Conservation (phyloP, 2,113 vertebrate genomes). For the Hypocryptadius cinnamomeus region DNA sequence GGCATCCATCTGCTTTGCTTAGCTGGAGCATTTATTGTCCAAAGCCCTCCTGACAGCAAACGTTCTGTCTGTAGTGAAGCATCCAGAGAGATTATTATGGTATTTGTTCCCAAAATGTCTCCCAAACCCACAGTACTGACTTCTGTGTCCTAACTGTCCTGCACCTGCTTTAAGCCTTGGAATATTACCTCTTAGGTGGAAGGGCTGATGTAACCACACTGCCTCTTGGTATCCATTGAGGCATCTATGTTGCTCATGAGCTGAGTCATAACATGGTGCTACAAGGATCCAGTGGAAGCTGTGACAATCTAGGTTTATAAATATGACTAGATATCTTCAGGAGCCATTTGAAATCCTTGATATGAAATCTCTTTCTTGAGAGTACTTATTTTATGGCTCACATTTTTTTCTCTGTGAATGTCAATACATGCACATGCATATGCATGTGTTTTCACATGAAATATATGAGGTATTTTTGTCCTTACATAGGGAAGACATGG, state of each 20-base stretch:
- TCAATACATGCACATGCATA: neutral
- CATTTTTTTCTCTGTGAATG: neutral
- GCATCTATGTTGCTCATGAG: neutral
- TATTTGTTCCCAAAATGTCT: neutral
- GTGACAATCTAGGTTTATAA: neutral
- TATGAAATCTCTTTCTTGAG: neutral
- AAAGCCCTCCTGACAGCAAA: neutral
- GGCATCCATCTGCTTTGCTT: neutral
- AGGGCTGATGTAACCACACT: neutral
- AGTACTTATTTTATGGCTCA: neutral
- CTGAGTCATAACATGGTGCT: neutral
- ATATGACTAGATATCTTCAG: neutral
- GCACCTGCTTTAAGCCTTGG: neutral
- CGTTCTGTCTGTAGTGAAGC: neutral
- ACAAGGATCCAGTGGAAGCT: neutral
- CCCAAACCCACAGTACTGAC: neutral
- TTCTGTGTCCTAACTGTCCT: neutral
- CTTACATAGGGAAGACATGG: neutral
- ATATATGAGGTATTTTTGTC: neutral
- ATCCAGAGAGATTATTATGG: neutral
- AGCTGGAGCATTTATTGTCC: neutral
- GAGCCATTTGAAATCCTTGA: neutral
- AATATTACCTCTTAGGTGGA: neutral
- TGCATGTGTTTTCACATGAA: neutral
- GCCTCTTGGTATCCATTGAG: neutral